phyloP scores from a whole-genome alignment of 2,888 invertebrate species.

The Brenthis hecate region DNA sequence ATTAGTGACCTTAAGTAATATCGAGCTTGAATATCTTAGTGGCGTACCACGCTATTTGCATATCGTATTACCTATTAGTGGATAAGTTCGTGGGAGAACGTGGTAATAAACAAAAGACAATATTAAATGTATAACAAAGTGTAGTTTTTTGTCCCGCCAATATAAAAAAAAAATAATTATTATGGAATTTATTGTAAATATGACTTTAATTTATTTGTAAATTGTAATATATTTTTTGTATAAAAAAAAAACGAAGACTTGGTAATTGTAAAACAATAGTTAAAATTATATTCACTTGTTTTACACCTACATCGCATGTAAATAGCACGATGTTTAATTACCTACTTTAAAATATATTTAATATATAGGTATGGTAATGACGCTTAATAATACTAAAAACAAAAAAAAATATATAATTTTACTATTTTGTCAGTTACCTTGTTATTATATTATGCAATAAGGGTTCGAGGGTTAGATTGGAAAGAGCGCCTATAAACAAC shows the following conservation, averaged over 20 bases:
- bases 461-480: constrained; percentile 54
- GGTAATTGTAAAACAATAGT: not conserved
- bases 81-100: constrained; percentile 29
- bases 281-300: too few relatives aligned
- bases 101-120: constrained; percentile 16
- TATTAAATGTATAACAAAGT: too few relatives aligned
- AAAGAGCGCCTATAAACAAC: constrained; percentile 69
- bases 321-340: too few relatives aligned
- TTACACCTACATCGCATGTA: too few relatives aligned
- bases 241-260: too few relatives aligned
- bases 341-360: too few relatives aligned
- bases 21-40: constrained; percentile 55
- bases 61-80: constrained; percentile 40
- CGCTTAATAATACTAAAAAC: not conserved
- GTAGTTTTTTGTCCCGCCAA: too few relatives aligned
- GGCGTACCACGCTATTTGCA: constrained; percentile 61
- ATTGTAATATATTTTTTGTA: too few relatives aligned
- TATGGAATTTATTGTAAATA: too few relatives aligned
- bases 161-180: not conserved
- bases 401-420: constrained; percentile 1
- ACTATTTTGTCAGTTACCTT: constrained; percentile 27
- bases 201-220: too few relatives aligned
- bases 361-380: not conserved
- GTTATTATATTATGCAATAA: constrained; percentile 8
- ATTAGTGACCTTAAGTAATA: constrained; percentile 52